Evolutionary conservation across 2,888 invertebrate species (phyloP).

Genomic region (Digitonthophagus gazella): DNA sequence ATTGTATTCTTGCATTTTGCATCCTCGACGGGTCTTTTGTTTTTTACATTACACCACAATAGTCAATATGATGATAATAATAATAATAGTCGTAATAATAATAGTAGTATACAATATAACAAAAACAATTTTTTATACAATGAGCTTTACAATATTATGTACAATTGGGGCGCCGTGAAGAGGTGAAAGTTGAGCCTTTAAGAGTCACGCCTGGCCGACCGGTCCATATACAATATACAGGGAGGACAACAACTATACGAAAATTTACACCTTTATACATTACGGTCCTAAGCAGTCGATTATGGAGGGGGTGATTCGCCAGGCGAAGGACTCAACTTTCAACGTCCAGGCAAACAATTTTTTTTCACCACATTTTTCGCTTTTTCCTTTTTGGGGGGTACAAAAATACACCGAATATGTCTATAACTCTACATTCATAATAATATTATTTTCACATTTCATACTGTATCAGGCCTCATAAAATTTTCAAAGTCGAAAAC

Average conservation of each 20-base stretch:
- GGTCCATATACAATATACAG: constrained; percentile 22
- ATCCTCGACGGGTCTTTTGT: constrained; percentile 21
- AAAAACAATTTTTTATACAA: constrained; percentile 52
- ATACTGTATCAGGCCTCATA: constrained; percentile 53
- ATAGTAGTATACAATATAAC: constrained; percentile 44
- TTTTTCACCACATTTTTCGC: constrained; percentile 22
- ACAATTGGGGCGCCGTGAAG: constrained; percentile 41
- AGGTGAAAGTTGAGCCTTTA: constrained; percentile 33
- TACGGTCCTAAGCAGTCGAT: constrained; percentile 45
- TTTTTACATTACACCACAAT: constrained; percentile 21
- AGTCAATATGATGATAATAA: constrained; percentile 23
- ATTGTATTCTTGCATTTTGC: background rate
- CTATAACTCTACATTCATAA: constrained; percentile 29
- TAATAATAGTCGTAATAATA: constrained; percentile 21
- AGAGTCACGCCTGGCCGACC: constrained; percentile 20
- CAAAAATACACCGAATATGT: constrained; percentile 54
- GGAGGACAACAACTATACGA: constrained; percentile 7
- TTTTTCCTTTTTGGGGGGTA: constrained; percentile 43
- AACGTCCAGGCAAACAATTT: constrained; percentile 45
- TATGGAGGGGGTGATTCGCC: constrained; percentile 32
- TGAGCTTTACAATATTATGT: constrained; percentile 51
- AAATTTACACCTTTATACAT: constrained; percentile 9
- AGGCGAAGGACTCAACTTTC: constrained; percentile 41
- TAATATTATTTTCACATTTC: constrained; percentile 39
- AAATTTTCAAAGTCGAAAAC: constrained; percentile 54